phyloP scores from a whole-genome alignment of 2,888 invertebrate genomes.

The Apodemia zela region DNA sequence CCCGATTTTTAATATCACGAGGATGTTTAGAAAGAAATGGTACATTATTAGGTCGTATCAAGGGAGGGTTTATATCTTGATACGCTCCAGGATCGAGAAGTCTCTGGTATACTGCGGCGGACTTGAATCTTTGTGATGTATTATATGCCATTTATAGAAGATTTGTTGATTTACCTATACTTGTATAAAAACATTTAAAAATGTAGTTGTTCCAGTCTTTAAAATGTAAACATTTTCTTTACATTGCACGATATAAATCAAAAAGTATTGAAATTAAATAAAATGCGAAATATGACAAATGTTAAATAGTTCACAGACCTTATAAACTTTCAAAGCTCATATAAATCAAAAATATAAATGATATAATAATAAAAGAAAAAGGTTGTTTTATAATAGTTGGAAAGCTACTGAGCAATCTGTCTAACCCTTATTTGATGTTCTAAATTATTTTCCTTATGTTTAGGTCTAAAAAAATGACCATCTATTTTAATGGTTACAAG shows the following conservation, averaged over 20 bases:
- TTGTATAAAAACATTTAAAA: background rate
- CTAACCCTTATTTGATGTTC: too few species aligned
- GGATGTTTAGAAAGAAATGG: conserved; percentile 53
- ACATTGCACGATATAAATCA: background rate
- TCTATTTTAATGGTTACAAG: too few species aligned
- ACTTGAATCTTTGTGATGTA: conserved; percentile 46
- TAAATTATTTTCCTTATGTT: too few species aligned
- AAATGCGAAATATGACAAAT: background rate
- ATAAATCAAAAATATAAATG: too few species aligned
- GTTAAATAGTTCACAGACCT: too few species aligned
- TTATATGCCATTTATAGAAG: conserved; percentile 51
- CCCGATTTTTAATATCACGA: conserved; percentile 38
- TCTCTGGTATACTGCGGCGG: conserved; percentile 39
- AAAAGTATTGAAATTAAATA: too few species aligned
- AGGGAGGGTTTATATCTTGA: conserved; percentile 35
- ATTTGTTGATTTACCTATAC: background rate
- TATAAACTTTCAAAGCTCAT: too few species aligned
- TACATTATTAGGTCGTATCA: conserved; percentile 39
- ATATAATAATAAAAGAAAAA: too few species aligned
- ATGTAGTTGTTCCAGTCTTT: background rate
- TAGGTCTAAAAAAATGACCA: too few species aligned
- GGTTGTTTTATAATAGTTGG: too few species aligned
- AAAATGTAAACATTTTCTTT: background rate
- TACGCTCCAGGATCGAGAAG: conserved; percentile 62
- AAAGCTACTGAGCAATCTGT: too few species aligned